Base-by-base conservation (phyloP, 2,113 vertebrate species). In the Callionymus lyra region DNA sequence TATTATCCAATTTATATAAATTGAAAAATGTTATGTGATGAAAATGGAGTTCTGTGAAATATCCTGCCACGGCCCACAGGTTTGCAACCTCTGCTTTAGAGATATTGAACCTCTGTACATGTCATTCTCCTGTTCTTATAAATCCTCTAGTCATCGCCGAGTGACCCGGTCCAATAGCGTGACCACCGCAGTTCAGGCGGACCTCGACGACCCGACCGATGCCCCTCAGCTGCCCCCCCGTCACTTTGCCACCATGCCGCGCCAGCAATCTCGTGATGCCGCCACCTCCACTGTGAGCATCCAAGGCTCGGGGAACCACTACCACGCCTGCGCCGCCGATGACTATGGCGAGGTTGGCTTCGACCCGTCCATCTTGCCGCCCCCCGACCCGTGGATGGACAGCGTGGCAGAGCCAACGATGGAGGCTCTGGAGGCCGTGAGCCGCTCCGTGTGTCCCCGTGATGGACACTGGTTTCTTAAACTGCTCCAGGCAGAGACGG, bases 381-480 rank as follows among this genome's bases (percentile, higher is more conserved):
- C 94, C 31, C 95, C 95, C 1, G 95, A 97, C 64, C 95, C 94
- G 12, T 99, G 95, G 95, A 97, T 98, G 82, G 95, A 98, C 80
- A 90, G 83, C 8, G 84, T 89, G 48, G 85, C 82, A 0, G 92
- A 94, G 67, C 65, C 66, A 0, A 63, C 68, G 19, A 43, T 3
- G 6, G 65, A 46, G 6, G 15, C 38, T 9, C n/a, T 42, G 47
- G 68, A 67, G 32, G 49, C 40, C 0, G 41, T 58, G 0, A 44
- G 65, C 1, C 53, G 89, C 43, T 91, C 87, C 0, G 89, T 97
- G 82, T 99, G 92, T 71, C 92, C 90, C 47, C 87, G 91, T 4
- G 95, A 99, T 1, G 95, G 95, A 54, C 92, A 88, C 83, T 99
- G 95, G 95, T 99, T 99, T 79, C 86, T 98, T 71, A 98, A 98